Evolutionary conservation across 1,140 invertebrate genomes (phyloP).

Genomic region (Aphis gossypii): DNA sequence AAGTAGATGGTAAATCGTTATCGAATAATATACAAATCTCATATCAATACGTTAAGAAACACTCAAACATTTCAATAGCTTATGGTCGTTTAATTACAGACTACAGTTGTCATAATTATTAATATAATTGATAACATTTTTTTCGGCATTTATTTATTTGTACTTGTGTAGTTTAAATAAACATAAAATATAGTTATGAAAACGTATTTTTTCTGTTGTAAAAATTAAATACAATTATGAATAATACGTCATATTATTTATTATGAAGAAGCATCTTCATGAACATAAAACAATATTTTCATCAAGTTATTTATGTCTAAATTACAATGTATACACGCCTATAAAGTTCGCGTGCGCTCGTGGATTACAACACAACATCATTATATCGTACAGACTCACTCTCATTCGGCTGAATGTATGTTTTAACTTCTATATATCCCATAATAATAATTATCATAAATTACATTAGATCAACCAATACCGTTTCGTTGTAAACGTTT

Average conservation of each 20-base stretch:
- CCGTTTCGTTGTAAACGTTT: background rate
- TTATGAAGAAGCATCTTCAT: background rate
- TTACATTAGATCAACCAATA: background rate
- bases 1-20: background rate
- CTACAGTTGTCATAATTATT: background rate
- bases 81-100: background rate
- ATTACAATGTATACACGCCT: background rate
- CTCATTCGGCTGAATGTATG: background rate
- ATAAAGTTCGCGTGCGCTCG: background rate
- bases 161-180: background rate
- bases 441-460: background rate
- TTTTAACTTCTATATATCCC: background rate
- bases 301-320: background rate
- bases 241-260: background rate
- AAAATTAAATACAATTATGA: background rate
- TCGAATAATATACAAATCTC: background rate
- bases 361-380: background rate
- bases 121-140: background rate
- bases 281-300: constrained; percentile 1
- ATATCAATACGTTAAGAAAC: background rate
- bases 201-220: background rate
- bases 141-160: background rate
- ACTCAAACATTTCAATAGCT: background rate
- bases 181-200: background rate
- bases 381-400: background rate